Evolutionary conservation across 1,140 invertebrate genomes (phyloP), one percentile per base, ranked within the genome.

Genomic region (Drosophila tristis): DNA sequence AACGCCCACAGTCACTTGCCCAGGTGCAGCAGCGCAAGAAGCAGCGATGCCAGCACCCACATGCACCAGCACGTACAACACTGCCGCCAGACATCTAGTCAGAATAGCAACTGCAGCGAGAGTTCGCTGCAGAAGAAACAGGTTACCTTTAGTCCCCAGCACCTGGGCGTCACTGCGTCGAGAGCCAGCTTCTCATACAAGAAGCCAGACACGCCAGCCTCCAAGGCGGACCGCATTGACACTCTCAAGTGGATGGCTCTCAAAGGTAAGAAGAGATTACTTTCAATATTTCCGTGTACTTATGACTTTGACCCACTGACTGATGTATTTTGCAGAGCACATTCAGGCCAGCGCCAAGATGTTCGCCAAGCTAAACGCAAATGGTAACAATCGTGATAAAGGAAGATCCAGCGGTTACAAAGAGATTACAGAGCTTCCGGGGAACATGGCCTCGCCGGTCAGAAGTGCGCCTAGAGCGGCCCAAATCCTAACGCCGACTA

Each of bases 61-160:
- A 29, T 25, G 43, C 60, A 6, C 58, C 71, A n/a, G 43, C 64
- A 48, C 56, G 43, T 71, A 48, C 56, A 61, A 16, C 59, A 84
- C 80, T 74, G 74, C 70, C 80, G 73, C 20, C 80, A 84, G 59
- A 15, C 65, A 53, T 84, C 80, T 84, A 84, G 80, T 84, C 80
- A 68, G 26, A 79, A 80, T 55, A 73, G 64, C 59, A 66, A 85
- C 51, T 72, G 75, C 61, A 82, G 80, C 55, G 75, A 75, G 0
- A 25, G 64, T 5, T 82, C 80, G 45, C 29, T 81, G 20, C 54
- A 71, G 1, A 82, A 78, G 26, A 78, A 86, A 59, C 71, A 78
- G 53, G 70, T 89, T 29, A 78, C 65, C 15, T 78, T 82, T n/a
- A 74, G 43, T 66, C 25, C 65, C 39, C 78, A 74, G 25, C 71